Conservation (phyloP, 2,888 invertebrate genomes). For the Odontomyia ornata region DNA sequence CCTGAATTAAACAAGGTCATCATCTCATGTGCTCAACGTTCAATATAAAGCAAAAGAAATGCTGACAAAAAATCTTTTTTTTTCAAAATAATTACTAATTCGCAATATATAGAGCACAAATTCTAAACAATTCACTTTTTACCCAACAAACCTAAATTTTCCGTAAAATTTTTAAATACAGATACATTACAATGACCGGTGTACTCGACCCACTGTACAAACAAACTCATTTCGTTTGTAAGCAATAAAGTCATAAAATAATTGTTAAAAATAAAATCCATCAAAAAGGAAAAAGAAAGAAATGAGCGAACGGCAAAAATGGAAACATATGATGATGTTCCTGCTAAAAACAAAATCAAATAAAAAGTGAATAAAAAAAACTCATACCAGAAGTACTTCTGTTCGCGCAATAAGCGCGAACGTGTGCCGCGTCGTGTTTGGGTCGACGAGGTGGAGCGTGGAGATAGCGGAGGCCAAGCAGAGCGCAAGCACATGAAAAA, state of each 20-base stretch:
- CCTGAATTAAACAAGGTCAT: not conserved
- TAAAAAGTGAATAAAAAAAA: constrained; percentile 11
- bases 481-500: constrained; percentile 45
- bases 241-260: not conserved
- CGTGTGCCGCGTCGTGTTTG: constrained; percentile 25
- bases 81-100: not conserved
- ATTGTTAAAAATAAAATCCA: not conserved
- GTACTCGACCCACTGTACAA: not conserved
- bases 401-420: constrained; percentile 40
- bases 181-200: not conserved
- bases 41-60: not conserved
- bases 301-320: not conserved
- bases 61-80: not conserved
- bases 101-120: not conserved
- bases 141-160: not conserved
- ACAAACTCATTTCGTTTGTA: not conserved
- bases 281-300: not conserved
- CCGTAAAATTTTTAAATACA: not conserved
- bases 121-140: not conserved
- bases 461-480: not conserved
- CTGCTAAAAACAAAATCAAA: not conserved
- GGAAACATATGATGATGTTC: constrained; percentile 12
- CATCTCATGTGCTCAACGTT: not conserved
- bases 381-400: constrained; percentile 34
- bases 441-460: not conserved